Evolutionary conservation across 2,113 vertebrate genomes (phyloP).

Genomic region (Ivindomyrus marchei): DNA sequence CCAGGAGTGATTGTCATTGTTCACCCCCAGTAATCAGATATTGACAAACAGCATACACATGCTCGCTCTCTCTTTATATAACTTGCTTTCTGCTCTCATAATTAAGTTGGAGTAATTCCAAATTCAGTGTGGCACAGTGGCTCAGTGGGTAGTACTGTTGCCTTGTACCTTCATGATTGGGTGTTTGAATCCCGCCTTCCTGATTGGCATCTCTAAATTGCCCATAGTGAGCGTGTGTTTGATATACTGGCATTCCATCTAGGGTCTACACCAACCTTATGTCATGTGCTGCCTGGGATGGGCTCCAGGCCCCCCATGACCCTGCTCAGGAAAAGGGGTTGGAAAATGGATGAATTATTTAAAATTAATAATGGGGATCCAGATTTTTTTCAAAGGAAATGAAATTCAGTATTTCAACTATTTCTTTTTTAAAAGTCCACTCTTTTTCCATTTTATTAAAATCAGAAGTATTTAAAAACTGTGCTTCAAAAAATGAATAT

Average conservation of each 20-base stretch:
- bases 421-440: background rate
- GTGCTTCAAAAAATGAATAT: background rate
- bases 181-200: background rate
- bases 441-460: background rate
- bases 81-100: background rate
- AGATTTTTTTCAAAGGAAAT: background rate
- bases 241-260: background rate
- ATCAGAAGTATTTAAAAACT: background rate
- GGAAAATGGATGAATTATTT: background rate
- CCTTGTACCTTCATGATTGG: background rate
- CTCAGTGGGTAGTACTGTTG: background rate
- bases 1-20: background rate
- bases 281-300: background rate
- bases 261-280: background rate
- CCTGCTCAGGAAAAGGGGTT: background rate
- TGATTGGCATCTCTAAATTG: background rate
- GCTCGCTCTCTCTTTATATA: background rate
- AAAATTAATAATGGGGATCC: background rate
- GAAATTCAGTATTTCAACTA: background rate
- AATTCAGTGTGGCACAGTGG: background rate
- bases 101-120: background rate
- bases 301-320: background rate
- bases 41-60: background rate
- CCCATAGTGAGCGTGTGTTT: background rate
- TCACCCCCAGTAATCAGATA: background rate